Evolutionary conservation across 1,140 invertebrate genomes (phyloP).

Genomic region (Coelopa frigida): DNA sequence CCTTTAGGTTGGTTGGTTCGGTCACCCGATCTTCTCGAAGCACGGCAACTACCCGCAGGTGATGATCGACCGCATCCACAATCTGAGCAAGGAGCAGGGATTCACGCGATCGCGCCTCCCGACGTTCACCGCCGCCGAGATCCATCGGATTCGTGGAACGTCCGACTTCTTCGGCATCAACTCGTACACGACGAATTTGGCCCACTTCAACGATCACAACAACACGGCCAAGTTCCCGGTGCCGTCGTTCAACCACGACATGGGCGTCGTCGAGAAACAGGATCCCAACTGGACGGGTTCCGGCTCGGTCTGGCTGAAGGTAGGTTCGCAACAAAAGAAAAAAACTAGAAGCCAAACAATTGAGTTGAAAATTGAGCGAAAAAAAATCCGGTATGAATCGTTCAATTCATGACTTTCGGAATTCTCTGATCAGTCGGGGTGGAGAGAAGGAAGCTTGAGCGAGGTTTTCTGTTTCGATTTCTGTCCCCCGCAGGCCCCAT

Average conservation of each 20-base stretch:
- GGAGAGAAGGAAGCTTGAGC: too few species aligned
- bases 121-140: conserved; percentile 54
- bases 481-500: too few species aligned
- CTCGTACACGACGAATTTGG: conserved; percentile 50
- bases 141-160: conserved; percentile 50
- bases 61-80: conserved; percentile 51
- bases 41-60: conserved; percentile 56
- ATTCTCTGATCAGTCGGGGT: too few species aligned
- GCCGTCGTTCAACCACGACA: conserved; percentile 50
- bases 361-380: not conserved
- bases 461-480: too few species aligned
- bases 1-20: conserved; percentile 53
- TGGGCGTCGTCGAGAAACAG: conserved; percentile 43
- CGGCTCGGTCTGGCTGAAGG: conserved; percentile 49
- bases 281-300: conserved; percentile 47
- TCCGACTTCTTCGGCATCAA: conserved; percentile 58
- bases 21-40: conserved; percentile 54
- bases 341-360: not conserved
- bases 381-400: too few species aligned
- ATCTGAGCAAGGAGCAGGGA: conserved; percentile 53
- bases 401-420: too few species aligned
- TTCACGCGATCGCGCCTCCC: conserved; percentile 52
- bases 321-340: conserved; percentile 28
- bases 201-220: conserved; percentile 39
- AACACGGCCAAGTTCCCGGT: conserved; percentile 42